phyloP scores from a whole-genome alignment of 2,113 vertebrate genomes.

The Rhineura floridana region DNA sequence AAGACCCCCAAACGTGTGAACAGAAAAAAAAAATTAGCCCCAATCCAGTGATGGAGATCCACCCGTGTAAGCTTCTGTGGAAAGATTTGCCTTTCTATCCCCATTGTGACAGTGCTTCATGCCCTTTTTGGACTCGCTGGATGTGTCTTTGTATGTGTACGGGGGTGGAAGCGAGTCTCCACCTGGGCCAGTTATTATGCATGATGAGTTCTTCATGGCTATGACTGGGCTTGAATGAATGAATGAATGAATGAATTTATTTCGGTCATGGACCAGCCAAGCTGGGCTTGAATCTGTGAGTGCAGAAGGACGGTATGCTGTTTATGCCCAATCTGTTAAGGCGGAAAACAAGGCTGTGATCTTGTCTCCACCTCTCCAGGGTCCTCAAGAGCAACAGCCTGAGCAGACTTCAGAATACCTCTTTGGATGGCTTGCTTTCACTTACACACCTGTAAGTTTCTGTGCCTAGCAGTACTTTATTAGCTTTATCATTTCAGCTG shows the following conservation, averaged over 20 bases:
- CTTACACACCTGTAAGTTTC: constrained; percentile 70
- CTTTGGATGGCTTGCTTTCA: constrained; percentile 67
- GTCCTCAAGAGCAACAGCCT: constrained; percentile 61
- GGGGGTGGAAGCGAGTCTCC: too few relatives aligned
- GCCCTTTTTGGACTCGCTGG: not conserved
- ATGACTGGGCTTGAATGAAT: not conserved
- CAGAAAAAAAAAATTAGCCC: not conserved
- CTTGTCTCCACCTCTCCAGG: constrained; percentile 47
- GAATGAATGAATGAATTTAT: too few relatives aligned
- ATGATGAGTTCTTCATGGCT: not conserved
- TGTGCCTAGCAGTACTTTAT: not conserved
- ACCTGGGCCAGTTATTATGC: not conserved
- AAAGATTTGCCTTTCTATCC: not conserved
- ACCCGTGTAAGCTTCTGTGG: not conserved
- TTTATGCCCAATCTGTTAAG: too few relatives aligned
- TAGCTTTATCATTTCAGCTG: too few relatives aligned
- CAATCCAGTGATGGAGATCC: not conserved
- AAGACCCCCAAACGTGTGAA: not conserved
- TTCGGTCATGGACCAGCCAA: too few relatives aligned
- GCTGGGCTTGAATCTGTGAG: not conserved
- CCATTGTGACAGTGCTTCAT: not conserved
- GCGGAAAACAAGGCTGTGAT: not conserved
- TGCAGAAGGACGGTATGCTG: not conserved
- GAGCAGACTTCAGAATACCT: constrained; percentile 51
- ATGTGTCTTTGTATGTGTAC: too few relatives aligned